Evolutionary conservation across 2,797 vertebrate species (phyloP).

Genomic region (Onychomys torridus): DNA sequence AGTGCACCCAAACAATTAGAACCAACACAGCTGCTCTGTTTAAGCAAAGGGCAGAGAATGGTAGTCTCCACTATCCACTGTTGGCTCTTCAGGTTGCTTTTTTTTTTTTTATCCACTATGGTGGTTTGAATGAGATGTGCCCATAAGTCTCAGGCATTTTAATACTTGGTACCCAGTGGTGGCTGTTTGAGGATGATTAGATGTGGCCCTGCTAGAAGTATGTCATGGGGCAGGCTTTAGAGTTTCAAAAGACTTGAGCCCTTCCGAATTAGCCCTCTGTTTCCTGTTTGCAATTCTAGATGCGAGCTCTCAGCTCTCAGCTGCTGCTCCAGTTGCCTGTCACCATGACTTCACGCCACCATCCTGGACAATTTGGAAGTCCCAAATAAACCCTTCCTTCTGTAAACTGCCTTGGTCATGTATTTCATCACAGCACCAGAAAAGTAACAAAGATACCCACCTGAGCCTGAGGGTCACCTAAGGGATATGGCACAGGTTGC

Average conservation of each 20-base stretch:
- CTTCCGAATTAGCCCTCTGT: not conserved
- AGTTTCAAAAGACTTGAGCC: not conserved
- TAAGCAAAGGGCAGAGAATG: constrained; percentile 30
- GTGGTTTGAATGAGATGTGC: not conserved
- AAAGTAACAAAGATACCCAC: not conserved
- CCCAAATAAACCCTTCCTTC: not conserved
- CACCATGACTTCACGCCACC: not conserved
- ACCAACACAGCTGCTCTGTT: constrained; percentile 64
- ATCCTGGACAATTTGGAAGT: not conserved
- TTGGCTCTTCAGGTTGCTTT: not conserved
- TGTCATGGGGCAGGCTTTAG: not conserved
- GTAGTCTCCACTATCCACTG: constrained; percentile 50
- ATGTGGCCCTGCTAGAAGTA: not conserved
- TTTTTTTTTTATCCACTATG: constrained; percentile 77
- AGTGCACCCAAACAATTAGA: constrained; percentile 75
- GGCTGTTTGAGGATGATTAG: not conserved
- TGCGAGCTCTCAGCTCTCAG: not conserved
- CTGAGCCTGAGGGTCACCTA: constrained; percentile 69
- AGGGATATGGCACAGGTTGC: constrained; percentile 58
- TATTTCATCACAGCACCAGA: not conserved
- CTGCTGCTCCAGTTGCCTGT: not conserved
- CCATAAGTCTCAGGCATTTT: not conserved
- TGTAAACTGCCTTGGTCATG: not conserved
- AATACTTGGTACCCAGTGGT: not conserved
- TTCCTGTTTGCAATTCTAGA: not conserved